phyloP scores from a whole-genome alignment of 2,113 vertebrate species.

The Sylvicapra grimmia region DNA sequence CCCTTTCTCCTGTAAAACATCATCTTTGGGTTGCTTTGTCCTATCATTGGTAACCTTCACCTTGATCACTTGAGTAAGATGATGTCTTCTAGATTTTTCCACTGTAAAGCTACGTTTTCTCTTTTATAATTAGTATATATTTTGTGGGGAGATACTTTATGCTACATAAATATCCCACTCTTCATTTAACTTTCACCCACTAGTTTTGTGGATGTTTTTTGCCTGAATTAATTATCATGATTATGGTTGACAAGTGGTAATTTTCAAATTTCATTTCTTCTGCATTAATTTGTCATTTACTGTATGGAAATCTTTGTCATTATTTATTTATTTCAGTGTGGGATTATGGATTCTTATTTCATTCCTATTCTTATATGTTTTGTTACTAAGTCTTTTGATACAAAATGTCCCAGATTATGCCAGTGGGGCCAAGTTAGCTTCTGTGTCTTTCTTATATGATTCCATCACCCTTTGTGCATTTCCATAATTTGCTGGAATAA shows the following conservation, averaged over 20 bases:
- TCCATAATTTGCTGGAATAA: background rate
- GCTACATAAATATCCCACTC: background rate
- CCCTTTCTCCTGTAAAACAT: background rate
- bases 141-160: background rate
- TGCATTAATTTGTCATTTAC: background rate
- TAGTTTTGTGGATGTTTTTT: background rate
- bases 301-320: background rate
- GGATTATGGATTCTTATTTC: background rate
- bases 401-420: background rate
- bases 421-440: background rate
- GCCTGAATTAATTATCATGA: background rate
- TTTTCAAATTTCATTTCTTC: constrained; percentile 12
- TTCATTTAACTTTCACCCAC: background rate
- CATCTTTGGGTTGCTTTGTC: background rate
- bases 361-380: background rate
- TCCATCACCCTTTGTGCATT: background rate
- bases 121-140: background rate
- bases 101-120: background rate
- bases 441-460: background rate
- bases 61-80: background rate
- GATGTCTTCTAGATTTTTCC: background rate
- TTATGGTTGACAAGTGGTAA: background rate
- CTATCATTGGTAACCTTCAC: background rate
- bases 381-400: background rate
- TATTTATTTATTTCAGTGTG: background rate